These are phyloP conservation scores for Lasioglossum zephyrum DNA, from an alignment of 2,888 invertebrate genomes.

Conservation along the genomic window DNA sequence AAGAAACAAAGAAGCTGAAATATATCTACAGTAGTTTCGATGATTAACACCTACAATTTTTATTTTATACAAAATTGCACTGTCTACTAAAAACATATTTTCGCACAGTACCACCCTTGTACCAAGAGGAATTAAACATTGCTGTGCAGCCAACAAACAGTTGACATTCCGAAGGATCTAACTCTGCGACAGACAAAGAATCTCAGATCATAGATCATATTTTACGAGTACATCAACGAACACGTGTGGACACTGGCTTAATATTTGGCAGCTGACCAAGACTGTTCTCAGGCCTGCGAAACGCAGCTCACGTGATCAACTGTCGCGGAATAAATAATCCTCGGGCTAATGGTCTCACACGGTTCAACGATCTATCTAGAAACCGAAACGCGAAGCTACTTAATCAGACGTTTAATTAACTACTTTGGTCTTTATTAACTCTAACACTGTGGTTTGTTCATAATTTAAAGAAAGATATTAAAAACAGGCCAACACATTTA, in stretches of 20 bases:
- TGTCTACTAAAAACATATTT: not conserved
- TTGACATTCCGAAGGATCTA: not conserved
- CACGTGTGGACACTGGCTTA: not conserved
- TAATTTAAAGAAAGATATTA: no score
- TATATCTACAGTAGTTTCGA: no score
- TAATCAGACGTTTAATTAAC: not conserved
- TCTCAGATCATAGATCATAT: not conserved
- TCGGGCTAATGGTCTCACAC: conserved; percentile 29
- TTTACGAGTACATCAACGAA: not conserved
- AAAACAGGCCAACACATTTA: no score
- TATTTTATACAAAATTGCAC: no score
- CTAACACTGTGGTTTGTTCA: no score
- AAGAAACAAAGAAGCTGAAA: no score
- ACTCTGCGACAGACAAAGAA: not conserved
- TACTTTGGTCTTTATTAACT: no score
- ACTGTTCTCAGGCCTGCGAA: not conserved
- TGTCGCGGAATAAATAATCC: conserved; percentile 48
- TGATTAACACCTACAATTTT: not conserved
- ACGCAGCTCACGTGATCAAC: not conserved
- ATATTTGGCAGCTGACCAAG: conserved; percentile 48
- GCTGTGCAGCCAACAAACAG: not conserved
- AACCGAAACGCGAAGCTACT: not conserved
- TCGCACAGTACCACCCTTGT: not conserved
- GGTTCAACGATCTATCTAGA: conserved; percentile 36
- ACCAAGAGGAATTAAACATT: not conserved